phyloP scores from a whole-genome alignment of 2,888 invertebrate species.

The Drosophila quinaria region DNA sequence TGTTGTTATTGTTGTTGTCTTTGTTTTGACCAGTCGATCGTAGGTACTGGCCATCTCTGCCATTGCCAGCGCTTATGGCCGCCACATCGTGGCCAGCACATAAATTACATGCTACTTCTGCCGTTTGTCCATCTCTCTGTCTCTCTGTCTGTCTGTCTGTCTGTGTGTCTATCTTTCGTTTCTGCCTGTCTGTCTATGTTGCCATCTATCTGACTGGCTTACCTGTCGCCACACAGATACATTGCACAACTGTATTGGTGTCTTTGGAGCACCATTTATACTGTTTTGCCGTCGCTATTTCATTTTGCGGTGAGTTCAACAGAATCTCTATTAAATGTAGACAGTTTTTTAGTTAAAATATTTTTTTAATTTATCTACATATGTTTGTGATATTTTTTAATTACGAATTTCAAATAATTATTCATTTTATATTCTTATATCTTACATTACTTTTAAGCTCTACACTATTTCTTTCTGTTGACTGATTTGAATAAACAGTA shows the following conservation, averaged over 20 bases:
- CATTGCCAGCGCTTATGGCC: conserved; percentile 59
- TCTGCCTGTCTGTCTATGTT: conserved; percentile 15
- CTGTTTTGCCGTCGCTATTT: conserved; percentile 66
- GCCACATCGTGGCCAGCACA: conserved; percentile 59
- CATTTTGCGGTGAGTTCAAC: conserved; percentile 29
- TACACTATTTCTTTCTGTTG: no score
- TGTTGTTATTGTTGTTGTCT: conserved; percentile 35
- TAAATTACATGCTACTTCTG: conserved; percentile 58
- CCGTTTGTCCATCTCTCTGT: conserved; percentile 45
- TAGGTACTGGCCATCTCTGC: conserved; percentile 40
- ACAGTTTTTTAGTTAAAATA: no score
- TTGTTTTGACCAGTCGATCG: conserved; percentile 77
- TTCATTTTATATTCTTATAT: no score
- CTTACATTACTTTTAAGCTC: no score
- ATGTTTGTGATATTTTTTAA: no score
- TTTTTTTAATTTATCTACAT: no score
- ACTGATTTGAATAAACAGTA: no score
- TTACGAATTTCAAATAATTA: no score
- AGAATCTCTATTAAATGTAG: background rate
- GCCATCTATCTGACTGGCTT: conserved; percentile 50
- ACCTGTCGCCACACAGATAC: conserved; percentile 65
- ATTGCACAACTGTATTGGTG: conserved; percentile 33
- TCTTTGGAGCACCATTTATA: conserved; percentile 33
- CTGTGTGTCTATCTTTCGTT: conserved; percentile 10
- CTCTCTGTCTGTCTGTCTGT: conserved; percentile 40